These are phyloP conservation scores for Enteromius treurensis DNA, from an alignment of 2,797 vertebrate genomes.

Conservation along the genomic window DNA sequence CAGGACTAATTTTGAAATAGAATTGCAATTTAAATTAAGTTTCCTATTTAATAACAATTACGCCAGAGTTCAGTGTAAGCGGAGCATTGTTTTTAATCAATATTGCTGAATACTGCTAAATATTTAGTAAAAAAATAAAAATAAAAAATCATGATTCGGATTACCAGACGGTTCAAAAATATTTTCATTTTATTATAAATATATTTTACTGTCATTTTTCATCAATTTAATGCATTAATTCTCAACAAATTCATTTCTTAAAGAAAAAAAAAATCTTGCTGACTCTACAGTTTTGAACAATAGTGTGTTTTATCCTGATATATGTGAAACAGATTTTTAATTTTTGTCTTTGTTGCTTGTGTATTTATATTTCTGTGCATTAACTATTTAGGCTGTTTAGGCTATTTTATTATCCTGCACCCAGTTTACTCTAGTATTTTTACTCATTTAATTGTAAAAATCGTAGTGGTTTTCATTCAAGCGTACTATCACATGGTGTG, in stretches of 20 bases:
- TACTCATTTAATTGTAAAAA: background rate
- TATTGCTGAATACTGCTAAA: no score
- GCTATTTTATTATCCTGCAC: background rate
- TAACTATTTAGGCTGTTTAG: background rate
- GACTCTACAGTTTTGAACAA: background rate
- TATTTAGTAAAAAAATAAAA: background rate
- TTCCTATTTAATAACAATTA: background rate
- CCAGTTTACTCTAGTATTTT: background rate
- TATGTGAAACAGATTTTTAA: background rate
- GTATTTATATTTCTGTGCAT: background rate
- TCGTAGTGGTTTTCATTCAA: slow-evolving; percentile 22
- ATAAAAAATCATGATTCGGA: background rate
- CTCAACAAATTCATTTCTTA: background rate
- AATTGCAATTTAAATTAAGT: background rate
- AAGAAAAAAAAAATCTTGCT: background rate
- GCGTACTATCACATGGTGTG: slow-evolving; percentile 54
- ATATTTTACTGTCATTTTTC: background rate
- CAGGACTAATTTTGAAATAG: background rate
- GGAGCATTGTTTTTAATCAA: background rate
- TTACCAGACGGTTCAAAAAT: background rate
- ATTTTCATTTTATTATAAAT: background rate
- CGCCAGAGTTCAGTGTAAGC: background rate
- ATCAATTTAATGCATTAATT: background rate
- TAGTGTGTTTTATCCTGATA: background rate
- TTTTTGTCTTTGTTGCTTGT: background rate